These are phyloP conservation scores for Heliconius charithonia DNA, from an alignment of 2,888 invertebrate genomes.

Conservation along the genomic window DNA sequence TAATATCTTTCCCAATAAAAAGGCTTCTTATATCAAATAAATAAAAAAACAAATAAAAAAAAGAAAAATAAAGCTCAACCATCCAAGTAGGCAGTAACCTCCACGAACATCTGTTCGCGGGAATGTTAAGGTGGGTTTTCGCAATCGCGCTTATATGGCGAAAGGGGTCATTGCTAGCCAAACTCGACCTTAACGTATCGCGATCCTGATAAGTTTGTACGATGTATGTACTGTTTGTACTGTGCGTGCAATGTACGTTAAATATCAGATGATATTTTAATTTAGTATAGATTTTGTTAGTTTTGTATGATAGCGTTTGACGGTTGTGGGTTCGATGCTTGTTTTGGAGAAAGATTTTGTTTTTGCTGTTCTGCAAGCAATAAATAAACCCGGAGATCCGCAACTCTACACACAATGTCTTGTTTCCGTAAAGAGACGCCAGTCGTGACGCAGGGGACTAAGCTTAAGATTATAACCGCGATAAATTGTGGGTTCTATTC, in stretches of 20 bases:
- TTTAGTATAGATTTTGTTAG: not conserved
- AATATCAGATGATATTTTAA: conserved; percentile 9
- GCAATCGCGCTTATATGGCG: conserved; percentile 69
- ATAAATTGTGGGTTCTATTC: too few relatives aligned
- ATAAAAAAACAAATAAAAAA: not conserved
- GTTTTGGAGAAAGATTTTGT: not conserved
- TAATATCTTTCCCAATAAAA: not conserved
- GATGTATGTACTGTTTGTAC: not conserved
- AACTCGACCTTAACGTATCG: conserved; percentile 61
- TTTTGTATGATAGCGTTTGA: not conserved
- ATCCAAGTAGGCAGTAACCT: conserved; percentile 55
- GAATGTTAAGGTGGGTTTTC: conserved; percentile 66
- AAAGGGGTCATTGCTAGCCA: conserved; percentile 73
- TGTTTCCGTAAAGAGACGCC: too few relatives aligned
- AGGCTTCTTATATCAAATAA: not conserved
- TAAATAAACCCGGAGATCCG: not conserved
- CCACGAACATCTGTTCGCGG: conserved; percentile 65
- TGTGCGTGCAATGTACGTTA: not conserved
- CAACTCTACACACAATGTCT: too few relatives aligned
- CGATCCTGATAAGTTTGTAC: conserved; percentile 32
- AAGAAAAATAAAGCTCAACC: conserved; percentile 33
- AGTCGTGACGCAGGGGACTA: too few relatives aligned
- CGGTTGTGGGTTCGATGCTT: not conserved
- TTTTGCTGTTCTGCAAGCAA: not conserved
- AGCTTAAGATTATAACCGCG: too few relatives aligned